Conservation (phyloP, 2,888 invertebrate species). For the Pterostichus madidus region DNA sequence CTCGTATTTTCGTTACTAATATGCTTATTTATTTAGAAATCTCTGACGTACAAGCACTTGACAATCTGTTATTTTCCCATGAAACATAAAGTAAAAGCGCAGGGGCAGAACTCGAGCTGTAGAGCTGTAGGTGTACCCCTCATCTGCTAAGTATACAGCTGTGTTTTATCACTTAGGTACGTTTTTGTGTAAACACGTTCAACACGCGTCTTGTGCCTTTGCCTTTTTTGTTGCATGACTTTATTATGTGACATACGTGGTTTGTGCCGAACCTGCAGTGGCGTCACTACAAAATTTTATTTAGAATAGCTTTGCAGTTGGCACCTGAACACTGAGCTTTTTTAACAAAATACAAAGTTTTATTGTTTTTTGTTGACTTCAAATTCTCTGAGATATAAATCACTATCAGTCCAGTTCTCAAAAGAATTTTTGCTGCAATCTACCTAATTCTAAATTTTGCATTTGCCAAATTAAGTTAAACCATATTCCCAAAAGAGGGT, state of each 20-base stretch:
- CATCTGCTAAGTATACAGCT: constrained; percentile 28
- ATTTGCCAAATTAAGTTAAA: too few species aligned
- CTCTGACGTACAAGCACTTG: constrained; percentile 2
- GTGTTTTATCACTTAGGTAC: constrained; percentile 18
- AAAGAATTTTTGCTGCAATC: too few species aligned
- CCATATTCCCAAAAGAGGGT: too few species aligned
- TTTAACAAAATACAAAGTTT: too few species aligned
- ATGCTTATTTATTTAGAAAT: constrained; percentile 19
- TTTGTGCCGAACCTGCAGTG: not conserved
- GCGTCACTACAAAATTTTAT: too few species aligned
- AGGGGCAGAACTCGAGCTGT: not conserved
- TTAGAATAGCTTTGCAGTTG: too few species aligned
- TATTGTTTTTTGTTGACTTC: too few species aligned
- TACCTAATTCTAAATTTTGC: too few species aligned
- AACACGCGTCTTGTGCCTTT: not conserved
- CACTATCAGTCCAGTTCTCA: too few species aligned
- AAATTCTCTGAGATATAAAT: too few species aligned
- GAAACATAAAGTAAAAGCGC: not conserved
- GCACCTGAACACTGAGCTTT: too few species aligned
- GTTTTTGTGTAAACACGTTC: constrained; percentile 5
- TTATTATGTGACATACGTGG: not conserved
- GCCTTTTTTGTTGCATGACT: not conserved
- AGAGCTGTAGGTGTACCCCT: constrained; percentile 12
- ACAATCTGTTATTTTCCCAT: constrained; percentile 25
- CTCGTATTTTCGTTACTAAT: not conserved